These are phyloP conservation scores for Chaitophorus viminalis DNA, from an alignment of 2,888 invertebrate genomes.

Conservation along the genomic window DNA sequence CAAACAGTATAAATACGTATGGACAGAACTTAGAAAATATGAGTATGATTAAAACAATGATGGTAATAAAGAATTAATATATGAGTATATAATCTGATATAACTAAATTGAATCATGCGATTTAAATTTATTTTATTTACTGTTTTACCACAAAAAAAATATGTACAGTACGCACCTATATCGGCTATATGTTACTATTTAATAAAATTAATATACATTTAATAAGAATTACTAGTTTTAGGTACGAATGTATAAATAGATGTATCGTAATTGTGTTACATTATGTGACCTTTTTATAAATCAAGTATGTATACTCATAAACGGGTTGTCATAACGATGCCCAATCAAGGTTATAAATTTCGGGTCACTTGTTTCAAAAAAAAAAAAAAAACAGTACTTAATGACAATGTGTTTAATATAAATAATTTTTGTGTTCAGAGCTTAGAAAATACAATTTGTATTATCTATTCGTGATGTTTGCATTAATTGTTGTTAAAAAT, in stretches of 20 bases:
- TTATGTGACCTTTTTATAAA: not conserved
- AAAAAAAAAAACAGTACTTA: not conserved
- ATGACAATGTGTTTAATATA: not conserved
- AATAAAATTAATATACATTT: not conserved
- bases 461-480: not conserved
- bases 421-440: not conserved
- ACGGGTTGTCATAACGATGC: not conserved
- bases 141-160: too few relatives aligned
- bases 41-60: too few relatives aligned
- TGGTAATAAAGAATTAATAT: too few relatives aligned
- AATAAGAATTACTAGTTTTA: not conserved
- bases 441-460: not conserved
- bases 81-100: too few relatives aligned
- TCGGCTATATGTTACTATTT: not conserved
- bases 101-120: too few relatives aligned
- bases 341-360: not conserved
- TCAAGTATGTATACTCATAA: not conserved
- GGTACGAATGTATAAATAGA: not conserved
- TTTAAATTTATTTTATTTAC: too few relatives aligned
- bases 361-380: not conserved
- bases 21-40: too few relatives aligned
- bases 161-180: too few relatives aligned
- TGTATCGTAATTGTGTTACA: not conserved
- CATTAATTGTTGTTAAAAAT: not conserved
- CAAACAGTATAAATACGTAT: too few relatives aligned